phyloP scores from a whole-genome alignment of 1,140 invertebrate genomes.

The Heterodera schachtii region DNA sequence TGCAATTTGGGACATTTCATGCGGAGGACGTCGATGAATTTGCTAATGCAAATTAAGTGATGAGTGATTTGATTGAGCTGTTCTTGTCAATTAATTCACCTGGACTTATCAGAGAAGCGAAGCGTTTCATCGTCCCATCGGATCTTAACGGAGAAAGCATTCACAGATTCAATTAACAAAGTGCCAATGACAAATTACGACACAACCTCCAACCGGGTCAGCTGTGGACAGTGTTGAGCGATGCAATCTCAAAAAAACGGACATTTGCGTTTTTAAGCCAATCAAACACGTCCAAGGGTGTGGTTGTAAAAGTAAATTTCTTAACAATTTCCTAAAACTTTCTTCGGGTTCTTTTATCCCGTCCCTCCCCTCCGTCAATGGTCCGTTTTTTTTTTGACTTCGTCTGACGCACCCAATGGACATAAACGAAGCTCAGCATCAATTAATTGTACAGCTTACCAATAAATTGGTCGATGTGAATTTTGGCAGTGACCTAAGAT shows the following conservation, averaged over 20 bases:
- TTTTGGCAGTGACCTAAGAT: conserved; percentile 68
- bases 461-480: conserved; percentile 90
- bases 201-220: conserved; percentile 80
- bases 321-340: too few relatives aligned
- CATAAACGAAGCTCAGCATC: neutral
- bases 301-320: too few relatives aligned
- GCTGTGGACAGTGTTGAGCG: conserved; percentile 83
- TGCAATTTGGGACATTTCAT: conserved; percentile 69
- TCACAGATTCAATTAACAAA: too few relatives aligned
- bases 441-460: neutral
- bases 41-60: conserved; percentile 67
- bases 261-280: neutral
- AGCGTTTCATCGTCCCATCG: conserved; percentile 97
- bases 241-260: conserved; percentile 76
- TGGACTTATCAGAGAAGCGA: conserved; percentile 96
- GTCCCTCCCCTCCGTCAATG: too few relatives aligned
- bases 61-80: conserved; percentile 51
- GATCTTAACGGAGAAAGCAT: conserved; percentile 67
- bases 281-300: neutral
- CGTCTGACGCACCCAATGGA: too few relatives aligned
- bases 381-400: too few relatives aligned
- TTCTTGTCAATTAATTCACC: conserved; percentile 72
- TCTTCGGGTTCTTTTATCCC: too few relatives aligned
- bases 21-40: conserved; percentile 67
- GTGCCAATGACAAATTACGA: neutral